Base-by-base conservation (phyloP, 2,888 invertebrate species). In the Yponomeuta malinellus region DNA sequence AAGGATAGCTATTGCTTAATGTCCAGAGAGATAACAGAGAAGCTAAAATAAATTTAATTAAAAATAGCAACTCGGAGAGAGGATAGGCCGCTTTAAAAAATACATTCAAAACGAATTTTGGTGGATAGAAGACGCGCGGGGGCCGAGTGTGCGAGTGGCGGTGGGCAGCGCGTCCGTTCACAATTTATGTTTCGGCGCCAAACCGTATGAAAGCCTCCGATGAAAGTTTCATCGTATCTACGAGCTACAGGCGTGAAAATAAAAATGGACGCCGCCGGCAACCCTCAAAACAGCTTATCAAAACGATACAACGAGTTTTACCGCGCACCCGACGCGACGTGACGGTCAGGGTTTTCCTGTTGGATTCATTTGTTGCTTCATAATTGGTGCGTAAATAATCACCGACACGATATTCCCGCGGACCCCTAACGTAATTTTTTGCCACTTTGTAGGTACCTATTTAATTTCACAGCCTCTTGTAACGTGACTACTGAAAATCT, bases 181-280 rank as follows among this genome's bases (percentile, higher is more conserved):
- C 80, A 83, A 84, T 85, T 83, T 85, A 84, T 82, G 83, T 87
- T 87, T 85, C 82, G 82, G 81, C 80, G 75, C 79, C 81, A 48
- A 68, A 37, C 78, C 81, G 83, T 84, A 84, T 59, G 52, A 87
- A 88, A 88, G 86, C 88, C 82, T 81, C 78, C 84, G 84, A 88
- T 89, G 90, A 88, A 89, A 90, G 79, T 89, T 89, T 87, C 85
- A 89, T 83, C 87, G 87, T 90, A 90, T 90, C 90, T 85, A 80
- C 78, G 81, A 82, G 83, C 80, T 90, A 87, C 90, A 90, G 89
- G 86, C 88, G 88, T 87, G 87, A 83, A 90, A 89, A 89, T 90
- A 90, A 89, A 90, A 88, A 84, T 82, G 82, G 79, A 80, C 78
- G 74, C 73, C 63, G 71, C 70, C 66, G 72, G 70, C 75, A 73